Base-by-base conservation (phyloP, 2,113 vertebrate genomes). In the Syngnathus floridae region DNA sequence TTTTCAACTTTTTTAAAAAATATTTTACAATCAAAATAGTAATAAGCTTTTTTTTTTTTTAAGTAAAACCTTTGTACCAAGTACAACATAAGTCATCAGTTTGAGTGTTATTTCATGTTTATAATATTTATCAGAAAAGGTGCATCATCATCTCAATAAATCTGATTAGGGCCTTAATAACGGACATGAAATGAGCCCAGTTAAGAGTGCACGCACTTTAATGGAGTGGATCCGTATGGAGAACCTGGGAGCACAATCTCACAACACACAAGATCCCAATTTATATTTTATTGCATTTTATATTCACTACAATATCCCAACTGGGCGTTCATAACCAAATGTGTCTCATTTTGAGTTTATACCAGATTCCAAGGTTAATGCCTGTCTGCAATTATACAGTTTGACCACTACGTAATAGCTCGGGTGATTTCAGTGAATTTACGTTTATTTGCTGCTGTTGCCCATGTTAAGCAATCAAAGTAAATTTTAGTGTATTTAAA, bases 141-240 rank as follows among this genome's bases (percentile, higher is more conserved):
- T 52, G 36, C 41, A 36, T 45, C 31, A 21, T 45, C 22, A 48
- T 22, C 10, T n/a, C n/a, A n/a, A 64, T 57, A 31, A 52, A 48
- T 71, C 40, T 11, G 4, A 49, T 21, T n/a, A 38, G 45, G 26
- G 16, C 31, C 45, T 67, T n/a, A 60, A 56, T 48, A 65, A 67
- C 46, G 43, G 43, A 37, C 54, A 58, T 78, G 57, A 60, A 68
- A 72, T 74, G 58, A 66, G 62, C 49, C 57, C 37, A 57, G 64
- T 57, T 40, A 21, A 72, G 70, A 74, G 58, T 61, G 17, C 55
- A 56, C 57, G 67, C 64, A 67, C 60, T 70, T 79, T 67, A 17
- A 73, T 41, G 21, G 4, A 43, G 60, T 43, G 21, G 60, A 62
- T 56, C 11, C 46, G 41, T 54, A n/a, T 67, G 46, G 66, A 40